Base-by-base conservation (phyloP, 2,888 invertebrate species). In the Platycheirus rosarum region DNA sequence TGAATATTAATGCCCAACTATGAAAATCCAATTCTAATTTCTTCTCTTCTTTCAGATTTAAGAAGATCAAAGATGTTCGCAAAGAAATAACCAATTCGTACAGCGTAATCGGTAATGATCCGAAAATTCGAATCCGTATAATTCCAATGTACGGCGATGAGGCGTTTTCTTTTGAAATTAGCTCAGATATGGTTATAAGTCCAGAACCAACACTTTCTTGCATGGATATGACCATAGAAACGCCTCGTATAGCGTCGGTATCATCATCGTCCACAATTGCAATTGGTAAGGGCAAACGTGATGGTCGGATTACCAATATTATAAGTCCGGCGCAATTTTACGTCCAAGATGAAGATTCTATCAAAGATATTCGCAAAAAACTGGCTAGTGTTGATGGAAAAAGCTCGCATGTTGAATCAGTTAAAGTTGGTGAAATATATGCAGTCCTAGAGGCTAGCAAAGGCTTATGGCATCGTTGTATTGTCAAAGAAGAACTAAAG, bases 391-490 rank as follows among this genome's bases (percentile, higher is more conserved):
- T 68, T 1, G 69, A 84, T 7, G 73, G 77, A 2, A 71, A 63
- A 5, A 57, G 71, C 5, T 16, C 84, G 1, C 44, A 53, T 0
- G 23, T 71, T 6, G 86, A 65, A 49, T 42, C 44, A n/a, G 86
- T 82, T n/a, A 62, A 85, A 18, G 53, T 78, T 93, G 95, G 93
- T 84, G 92, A 93, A 88, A 88, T 93, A 7, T 95, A 95, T 87
- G 90, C 94, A 70, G 93, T 92, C 1, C 92, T 91, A 86, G 93
- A 92, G 87, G 87, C 88, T 55, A 88, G 87, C 0, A 92, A 93
- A 85, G 91, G 92, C 18, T 89, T 91, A 85, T 96, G 95, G 95
- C 93, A 93, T 86, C 92, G 96, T 11, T 87, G 85, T 3, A 63
- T 88, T 55, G 85, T 89, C 29, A 90, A 91, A 51, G 88, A 86